Evolutionary conservation across 2,113 vertebrate species (phyloP).

Genomic region (Nycticryphes semicollaris): DNA sequence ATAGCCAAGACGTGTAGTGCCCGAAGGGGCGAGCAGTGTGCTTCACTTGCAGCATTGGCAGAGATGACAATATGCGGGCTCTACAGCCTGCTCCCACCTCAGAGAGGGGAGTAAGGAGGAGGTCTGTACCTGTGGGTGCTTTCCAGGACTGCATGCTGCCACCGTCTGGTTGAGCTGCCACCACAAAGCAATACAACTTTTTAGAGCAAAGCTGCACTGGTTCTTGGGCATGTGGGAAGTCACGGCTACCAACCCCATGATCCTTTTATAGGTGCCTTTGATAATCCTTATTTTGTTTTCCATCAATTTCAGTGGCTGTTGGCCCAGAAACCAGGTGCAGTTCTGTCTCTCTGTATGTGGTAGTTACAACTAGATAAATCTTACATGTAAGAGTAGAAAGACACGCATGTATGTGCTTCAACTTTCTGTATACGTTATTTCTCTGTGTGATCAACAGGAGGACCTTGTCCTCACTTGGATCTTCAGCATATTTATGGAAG

Average conservation of each 20-base stretch:
- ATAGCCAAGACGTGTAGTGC: background rate
- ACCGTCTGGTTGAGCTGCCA: background rate
- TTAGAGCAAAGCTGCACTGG: background rate
- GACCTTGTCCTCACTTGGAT: constrained; percentile 77
- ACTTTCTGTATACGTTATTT: background rate
- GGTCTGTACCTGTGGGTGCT: background rate
- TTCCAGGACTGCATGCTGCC: background rate
- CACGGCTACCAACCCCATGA: background rate
- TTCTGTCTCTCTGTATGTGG: background rate
- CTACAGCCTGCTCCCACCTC: background rate
- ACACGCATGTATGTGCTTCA: background rate
- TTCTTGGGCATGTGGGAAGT: background rate
- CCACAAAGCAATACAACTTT: background rate
- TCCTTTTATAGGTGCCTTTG: background rate
- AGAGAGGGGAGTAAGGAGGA: rapidly evolving
- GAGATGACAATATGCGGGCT: background rate
- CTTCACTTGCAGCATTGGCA: background rate
- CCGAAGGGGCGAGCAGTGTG: background rate
- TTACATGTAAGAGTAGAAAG: background rate
- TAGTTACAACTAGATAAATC: background rate
- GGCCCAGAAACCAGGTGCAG: background rate
- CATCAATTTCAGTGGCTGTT: background rate
- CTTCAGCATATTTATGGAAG: constrained; percentile 83
- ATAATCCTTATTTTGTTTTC: background rate
- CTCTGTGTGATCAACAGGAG: constrained; percentile 75